These are phyloP conservation scores for Coptodon rendalli DNA, from an alignment of 2,113 vertebrate species.

Conservation along the genomic window DNA sequence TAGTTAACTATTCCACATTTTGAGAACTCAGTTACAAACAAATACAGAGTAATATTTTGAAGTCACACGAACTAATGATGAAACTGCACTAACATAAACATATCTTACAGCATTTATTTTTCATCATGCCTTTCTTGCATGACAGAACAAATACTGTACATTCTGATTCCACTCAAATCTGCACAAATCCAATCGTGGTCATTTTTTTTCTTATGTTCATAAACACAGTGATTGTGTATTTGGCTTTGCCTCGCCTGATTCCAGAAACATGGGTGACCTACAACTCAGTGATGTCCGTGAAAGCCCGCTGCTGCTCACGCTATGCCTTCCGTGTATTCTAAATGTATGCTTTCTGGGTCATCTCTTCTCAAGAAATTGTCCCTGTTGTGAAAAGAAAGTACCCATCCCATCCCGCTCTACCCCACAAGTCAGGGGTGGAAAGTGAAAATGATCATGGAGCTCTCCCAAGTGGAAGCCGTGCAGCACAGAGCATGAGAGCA, in stretches of 20 bases:
- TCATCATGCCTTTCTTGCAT: background rate
- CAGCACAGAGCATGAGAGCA: background rate
- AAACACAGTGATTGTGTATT: background rate
- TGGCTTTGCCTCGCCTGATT: background rate
- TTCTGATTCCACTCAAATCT: background rate
- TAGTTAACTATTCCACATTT: background rate
- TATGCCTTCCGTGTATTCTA: background rate
- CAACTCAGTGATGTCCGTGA: background rate
- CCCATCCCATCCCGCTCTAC: background rate
- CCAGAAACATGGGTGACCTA: background rate
- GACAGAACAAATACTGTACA: background rate
- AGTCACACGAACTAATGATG: background rate
- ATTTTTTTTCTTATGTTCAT: background rate
- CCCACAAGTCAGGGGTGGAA: conserved; percentile 9
- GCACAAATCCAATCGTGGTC: background rate
- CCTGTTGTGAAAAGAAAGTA: conserved; percentile 31
- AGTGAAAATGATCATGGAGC: background rate
- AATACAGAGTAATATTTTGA: background rate
- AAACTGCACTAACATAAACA: background rate
- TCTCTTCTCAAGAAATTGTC: background rate
- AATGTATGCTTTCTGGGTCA: background rate
- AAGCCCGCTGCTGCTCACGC: background rate
- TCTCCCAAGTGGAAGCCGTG: background rate
- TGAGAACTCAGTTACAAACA: background rate
- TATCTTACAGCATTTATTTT: background rate